Percentiles rank a stretch among this genome's conserved stretches.
Conservation (phyloP, 2,888 invertebrate genomes). For the Lycocerus yunnanus region DNA sequence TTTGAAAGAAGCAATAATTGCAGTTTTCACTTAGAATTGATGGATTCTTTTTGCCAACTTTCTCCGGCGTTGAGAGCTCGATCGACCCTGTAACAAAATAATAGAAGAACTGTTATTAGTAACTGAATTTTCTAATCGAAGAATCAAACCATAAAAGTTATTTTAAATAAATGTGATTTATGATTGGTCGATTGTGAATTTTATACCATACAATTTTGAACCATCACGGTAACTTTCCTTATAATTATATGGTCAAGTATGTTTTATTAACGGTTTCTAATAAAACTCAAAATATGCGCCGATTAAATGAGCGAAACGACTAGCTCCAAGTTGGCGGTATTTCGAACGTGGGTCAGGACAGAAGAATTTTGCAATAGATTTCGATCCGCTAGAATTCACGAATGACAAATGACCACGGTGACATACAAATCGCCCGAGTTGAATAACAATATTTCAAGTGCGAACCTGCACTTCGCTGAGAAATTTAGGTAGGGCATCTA, state of each 20-base stretch:
- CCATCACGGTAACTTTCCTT: not conserved
- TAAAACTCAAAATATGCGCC: not conserved
- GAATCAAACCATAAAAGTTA: not conserved
- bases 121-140: not conserved
- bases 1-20: slow-evolving; percentile 6
- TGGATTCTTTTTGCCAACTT: slow-evolving; percentile 12
- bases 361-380: not conserved
- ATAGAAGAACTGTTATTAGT: not conserved
- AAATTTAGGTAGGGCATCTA: not conserved
- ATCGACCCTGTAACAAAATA: slow-evolving; percentile 16
- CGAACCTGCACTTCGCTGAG: too few relatives aligned
- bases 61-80: slow-evolving; percentile 14
- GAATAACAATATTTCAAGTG: not conserved
- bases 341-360: not conserved
- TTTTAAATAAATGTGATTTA: not conserved
- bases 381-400: not conserved
- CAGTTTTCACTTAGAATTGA: slow-evolving; percentile 19
- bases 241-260: not conserved
- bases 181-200: not conserved
- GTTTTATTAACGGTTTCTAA: not conserved
- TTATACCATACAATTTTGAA: not conserved
- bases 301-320: not conserved
- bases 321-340: not conserved
- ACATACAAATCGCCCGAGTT: not conserved
- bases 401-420: not conserved